Evolutionary conservation across 1,140 invertebrate species (phyloP), one percentile per base, ranked within the genome.

Genomic region (Eufriesea mexicana): DNA sequence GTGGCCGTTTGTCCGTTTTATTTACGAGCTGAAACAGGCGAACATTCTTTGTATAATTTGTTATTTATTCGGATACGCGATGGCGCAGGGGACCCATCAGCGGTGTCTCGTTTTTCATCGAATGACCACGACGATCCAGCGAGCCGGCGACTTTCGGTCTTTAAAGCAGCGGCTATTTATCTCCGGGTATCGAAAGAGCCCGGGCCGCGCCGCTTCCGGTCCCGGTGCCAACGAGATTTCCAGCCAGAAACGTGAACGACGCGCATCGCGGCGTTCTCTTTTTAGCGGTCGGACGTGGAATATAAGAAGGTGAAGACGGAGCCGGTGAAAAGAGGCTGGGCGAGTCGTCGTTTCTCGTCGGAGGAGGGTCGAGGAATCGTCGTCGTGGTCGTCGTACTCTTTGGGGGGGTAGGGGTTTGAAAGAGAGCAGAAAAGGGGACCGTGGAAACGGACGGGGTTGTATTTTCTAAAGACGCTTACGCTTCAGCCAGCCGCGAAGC

Each of bases 381-480:
- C 72, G 61, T 23, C 10, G 51, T 23, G 35, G 72, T 76, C 79
- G 61, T 42, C 9, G 61, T 47, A 12, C 28, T 28, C 20, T 51
- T 8, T 1, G n/a, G 42, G 42, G 18, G 35, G 5, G 35, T 57
- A 75, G 61, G 72, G 25, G 71, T 51, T 62, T 47, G 76, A 67
- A 61, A 64, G 71, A 57, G 54, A n/a, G 28, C 42, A n/a, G 51
- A 35, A 55, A 79, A 75, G 72, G 28, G 75, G 67, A 35, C 35
- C 35, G 35, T 35, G 74, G 28, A 67, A 16, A 51, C 45, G 85
- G 68, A 25, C 47, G 45, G 80, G 80, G 80, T 88, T 84, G 86
- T 79, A 88, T 83, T 88, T 88, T 88, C 86, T 83, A 88, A 89
- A 88, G 87, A 89, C 79, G 87, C 87, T 88, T 83, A 83, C 86